Percentiles rank a stretch among this genome's conserved stretches.
phyloP scores from a whole-genome alignment of 2,888 invertebrate genomes.

The Aphidoletes aphidimyza region DNA sequence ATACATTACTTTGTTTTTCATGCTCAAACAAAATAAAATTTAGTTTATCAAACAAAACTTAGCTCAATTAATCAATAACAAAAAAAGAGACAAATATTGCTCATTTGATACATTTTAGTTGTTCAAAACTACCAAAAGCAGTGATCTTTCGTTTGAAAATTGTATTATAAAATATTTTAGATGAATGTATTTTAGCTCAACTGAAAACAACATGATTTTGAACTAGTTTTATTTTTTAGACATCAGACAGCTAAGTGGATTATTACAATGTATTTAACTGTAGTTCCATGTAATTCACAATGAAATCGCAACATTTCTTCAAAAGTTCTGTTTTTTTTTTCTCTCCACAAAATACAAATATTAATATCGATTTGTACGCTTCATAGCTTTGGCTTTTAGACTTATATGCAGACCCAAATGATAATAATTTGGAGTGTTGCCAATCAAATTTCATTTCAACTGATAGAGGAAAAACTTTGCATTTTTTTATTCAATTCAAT shows the following conservation, averaged over 20 bases:
- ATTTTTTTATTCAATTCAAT: too few species aligned
- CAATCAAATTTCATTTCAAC: not conserved
- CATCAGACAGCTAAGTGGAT: not conserved
- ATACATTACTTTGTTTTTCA: not conserved
- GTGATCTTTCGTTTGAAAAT: not conserved
- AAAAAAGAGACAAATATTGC: too few species aligned
- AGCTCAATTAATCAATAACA: not conserved
- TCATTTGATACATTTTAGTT: not conserved
- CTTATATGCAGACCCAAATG: not conserved
- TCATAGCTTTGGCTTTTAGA: slow-evolving; percentile 26
- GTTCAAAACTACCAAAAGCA: not conserved
- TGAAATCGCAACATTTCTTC: not conserved
- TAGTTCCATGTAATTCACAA: slow-evolving; percentile 3
- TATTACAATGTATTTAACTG: not conserved
- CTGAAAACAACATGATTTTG: not conserved
- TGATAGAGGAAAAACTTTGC: too few species aligned
- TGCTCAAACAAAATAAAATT: not conserved
- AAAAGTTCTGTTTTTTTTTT: too few species aligned
- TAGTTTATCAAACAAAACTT: too few species aligned
- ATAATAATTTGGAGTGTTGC: not conserved
- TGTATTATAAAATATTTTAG: not conserved
- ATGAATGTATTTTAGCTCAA: slow-evolving; percentile 20
- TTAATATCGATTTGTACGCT: not conserved
- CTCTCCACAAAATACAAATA: not conserved
- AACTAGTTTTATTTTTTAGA: slow-evolving; percentile 26